Evolutionary conservation across 2,113 vertebrate species (phyloP), one percentile per base, ranked within the genome.

Genomic region (Addax nasomaculatus): DNA sequence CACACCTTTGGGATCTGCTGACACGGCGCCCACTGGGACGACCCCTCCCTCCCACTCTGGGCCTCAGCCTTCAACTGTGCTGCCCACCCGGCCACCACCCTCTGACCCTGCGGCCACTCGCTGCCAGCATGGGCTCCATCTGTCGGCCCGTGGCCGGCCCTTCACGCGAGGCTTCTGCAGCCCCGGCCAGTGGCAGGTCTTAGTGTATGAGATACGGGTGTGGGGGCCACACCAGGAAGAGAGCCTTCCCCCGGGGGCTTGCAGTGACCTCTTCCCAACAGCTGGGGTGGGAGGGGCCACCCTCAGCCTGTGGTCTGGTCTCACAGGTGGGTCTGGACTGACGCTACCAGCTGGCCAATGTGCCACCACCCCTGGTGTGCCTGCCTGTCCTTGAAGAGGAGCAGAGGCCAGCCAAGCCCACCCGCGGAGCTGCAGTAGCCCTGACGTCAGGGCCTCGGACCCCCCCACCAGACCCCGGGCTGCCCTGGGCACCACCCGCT

Each of bases 11-110:
- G 23, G 21, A 5, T 10, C 5, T 14, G 21, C 12, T 5, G 5
- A 51, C 80, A 13, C 0, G 0, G 19, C 0, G 1, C 30, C 45
- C 4, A 1, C 19, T 0, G 1, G 43, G 51, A 64, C 21, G 7
- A 4, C 36, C n/a, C 16, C 27, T 15, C 6, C 3, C 8, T 13
- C 36, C 19, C 30, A 3, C 45, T 47, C 45, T 1, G 2, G 85
- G 17, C 21, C 60, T 55, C 21, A 1, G 47, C 25, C 64, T 85
- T 53, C 2, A 27, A 23, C 14, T 21, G 9, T 12, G 39, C 23
- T 3, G 2, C 39, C 14, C 25, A 10, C 45, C 21, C 2, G 0
- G 36, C n/a, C 3, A 13, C 86, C 6, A 5, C 29, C 49, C 19
- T 33, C 16, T 2, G 10, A 27, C 30, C 30, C 29, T 39, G n/a